Base-by-base conservation (phyloP, 2,113 vertebrate genomes). In the Tychaedon coryphoeus region DNA sequence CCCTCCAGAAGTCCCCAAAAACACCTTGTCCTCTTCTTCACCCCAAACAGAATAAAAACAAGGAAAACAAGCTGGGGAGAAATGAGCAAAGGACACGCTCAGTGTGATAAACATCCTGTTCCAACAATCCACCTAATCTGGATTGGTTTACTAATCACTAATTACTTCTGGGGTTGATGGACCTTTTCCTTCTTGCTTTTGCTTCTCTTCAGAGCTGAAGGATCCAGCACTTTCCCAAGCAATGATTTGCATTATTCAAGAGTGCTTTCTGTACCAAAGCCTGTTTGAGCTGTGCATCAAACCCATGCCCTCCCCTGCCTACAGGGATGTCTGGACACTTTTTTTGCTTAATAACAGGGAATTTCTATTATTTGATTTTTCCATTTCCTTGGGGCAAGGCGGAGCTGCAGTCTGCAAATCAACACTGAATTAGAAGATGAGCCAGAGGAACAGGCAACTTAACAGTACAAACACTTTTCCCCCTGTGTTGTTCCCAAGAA, bases 321-420 rank as follows among this genome's bases (percentile, higher is more conserved):
- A 34, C 38, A 77, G 38, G 3, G 1, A 36, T 28, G 72, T 43
- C 57, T 53, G 54, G 47, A 50, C 0, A 0, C 5, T 47, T 75
- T 60, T 64, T 73, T 62, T 18, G 17, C 69, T 50, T 50, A 84
- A 40, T 48, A 61, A 76, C 22, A 81, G 9, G 38, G 73, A 51
- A 36, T 53, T 56, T 72, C 66, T 90, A 8, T 2, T 0, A 43
- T 43, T 83, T 38, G 36, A 79, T 79, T 82, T 88, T 6, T 1
- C 31, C 9, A 1, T 84, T 71, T 81, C 26, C 51, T 72, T 1
- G 0, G 43, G 42, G 33, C 3, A 2, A 92, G 40, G 25, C 31
- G 19, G 36, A 71, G 43, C 60, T 12, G 0, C 38, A 34, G 7
- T 18, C 57, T 60, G n/a, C 1, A 0, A 89, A 93, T 83, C 82